Percentiles rank a stretch among this genome's conserved stretches.
These are phyloP conservation scores for Anticlea derivata DNA, from an alignment of 2,888 invertebrate genomes.

Conservation along the genomic window DNA sequence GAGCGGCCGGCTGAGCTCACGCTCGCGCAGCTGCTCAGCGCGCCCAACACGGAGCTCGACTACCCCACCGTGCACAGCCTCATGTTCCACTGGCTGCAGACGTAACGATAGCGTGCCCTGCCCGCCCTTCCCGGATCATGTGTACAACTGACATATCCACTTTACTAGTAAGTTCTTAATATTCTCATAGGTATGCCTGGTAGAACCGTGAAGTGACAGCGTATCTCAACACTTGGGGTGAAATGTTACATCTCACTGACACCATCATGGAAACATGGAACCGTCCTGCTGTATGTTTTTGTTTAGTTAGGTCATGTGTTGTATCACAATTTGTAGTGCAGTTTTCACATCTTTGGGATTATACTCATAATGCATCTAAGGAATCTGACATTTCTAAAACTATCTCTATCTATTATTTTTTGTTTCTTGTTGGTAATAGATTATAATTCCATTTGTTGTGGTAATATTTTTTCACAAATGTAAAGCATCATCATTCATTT, in stretches of 20 bases:
- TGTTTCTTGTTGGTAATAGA: no score
- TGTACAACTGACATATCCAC: constrained; percentile 40
- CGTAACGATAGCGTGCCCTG: constrained; percentile 58
- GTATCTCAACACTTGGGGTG: constrained; percentile 60
- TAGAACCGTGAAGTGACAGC: constrained; percentile 50
- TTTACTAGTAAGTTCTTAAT: constrained; percentile 30
- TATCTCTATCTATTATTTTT: no score
- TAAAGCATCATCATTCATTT: not conserved
- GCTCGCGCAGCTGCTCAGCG: constrained; percentile 69
- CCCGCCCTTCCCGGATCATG: constrained; percentile 31
- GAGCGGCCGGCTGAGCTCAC: constrained; percentile 51
- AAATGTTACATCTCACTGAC: constrained; percentile 46
- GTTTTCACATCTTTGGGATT: constrained; percentile 17
- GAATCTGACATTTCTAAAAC: not conserved
- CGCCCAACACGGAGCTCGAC: constrained; percentile 75
- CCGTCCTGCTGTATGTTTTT: constrained; percentile 71
- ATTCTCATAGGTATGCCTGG: constrained; percentile 13
- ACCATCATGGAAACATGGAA: no score
- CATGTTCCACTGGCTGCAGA: constrained; percentile 81
- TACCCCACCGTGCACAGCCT: constrained; percentile 79
- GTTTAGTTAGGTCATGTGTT: constrained; percentile 21
- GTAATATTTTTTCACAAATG: not conserved
- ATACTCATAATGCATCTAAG: not conserved
- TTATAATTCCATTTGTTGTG: no score
- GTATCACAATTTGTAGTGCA: no score